These are phyloP conservation scores for Anser brachyrhynchus DNA, from an alignment of 2,113 vertebrate species.

Conservation along the genomic window DNA sequence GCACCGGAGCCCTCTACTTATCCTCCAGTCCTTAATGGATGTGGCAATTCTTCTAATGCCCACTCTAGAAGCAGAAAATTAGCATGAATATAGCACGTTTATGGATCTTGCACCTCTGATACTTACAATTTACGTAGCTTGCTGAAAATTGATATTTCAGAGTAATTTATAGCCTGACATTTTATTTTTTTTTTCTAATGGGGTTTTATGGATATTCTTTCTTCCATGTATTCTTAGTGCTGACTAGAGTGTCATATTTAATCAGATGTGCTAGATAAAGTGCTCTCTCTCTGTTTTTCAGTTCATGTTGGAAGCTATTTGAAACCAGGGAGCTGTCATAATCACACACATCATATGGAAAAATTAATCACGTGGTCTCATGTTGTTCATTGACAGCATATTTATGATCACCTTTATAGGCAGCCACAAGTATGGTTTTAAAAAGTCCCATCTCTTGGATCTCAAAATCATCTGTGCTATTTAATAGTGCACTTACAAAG, in stretches of 20 bases:
- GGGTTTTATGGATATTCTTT: conserved; percentile 2
- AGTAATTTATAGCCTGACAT: conserved; percentile 14
- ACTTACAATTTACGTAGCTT: not conserved
- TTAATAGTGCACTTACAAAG: not conserved
- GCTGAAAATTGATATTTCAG: not conserved
- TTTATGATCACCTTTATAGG: conserved; percentile 25
- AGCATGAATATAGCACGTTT: not conserved
- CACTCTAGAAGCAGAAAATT: not conserved
- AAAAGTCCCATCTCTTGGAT: conserved; percentile 1
- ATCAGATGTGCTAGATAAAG: conserved; percentile 4
- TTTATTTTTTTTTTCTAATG: not conserved
- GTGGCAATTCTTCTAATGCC: not conserved
- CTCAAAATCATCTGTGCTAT: conserved; percentile 17
- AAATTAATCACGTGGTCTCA: conserved; percentile 3
- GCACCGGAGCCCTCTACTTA: not conserved
- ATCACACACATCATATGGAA: conserved; percentile 12
- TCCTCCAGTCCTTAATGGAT: not conserved
- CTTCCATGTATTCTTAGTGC: not conserved
- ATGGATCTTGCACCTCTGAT: not conserved
- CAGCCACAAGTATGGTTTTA: conserved; percentile 16
- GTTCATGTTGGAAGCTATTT: conserved; percentile 6
- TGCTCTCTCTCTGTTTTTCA: not conserved
- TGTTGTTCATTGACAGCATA: conserved; percentile 27
- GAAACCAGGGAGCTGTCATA: conserved; percentile 17
- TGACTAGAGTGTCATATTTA: not conserved